phyloP scores from a whole-genome alignment of 2,797 vertebrate species.

The Cottoperca gobio region DNA sequence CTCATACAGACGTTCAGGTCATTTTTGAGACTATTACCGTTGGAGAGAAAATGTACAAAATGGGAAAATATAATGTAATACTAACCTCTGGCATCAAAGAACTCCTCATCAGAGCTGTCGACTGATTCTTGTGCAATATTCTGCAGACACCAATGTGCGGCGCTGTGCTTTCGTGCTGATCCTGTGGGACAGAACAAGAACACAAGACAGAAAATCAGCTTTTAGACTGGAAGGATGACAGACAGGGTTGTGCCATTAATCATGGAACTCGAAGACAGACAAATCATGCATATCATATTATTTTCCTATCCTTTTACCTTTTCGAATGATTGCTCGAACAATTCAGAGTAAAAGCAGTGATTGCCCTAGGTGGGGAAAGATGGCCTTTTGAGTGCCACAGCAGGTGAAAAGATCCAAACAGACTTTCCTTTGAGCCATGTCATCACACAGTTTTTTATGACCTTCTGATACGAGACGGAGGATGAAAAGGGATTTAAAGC shows the following conservation, averaged over 20 bases:
- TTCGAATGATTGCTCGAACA: not conserved
- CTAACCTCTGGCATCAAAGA: conserved; percentile 98
- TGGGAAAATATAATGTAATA: conserved; percentile 44
- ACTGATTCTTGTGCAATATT: conserved; percentile 92
- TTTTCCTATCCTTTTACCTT: not conserved
- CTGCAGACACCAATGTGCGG: conserved; percentile 90
- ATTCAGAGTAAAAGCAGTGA: conserved; percentile 23
- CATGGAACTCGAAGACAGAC: conserved; percentile 7
- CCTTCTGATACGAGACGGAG: conserved; percentile 45
- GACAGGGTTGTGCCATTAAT: conserved; percentile 13
- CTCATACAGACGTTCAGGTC: not conserved
- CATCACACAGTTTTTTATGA: conserved; percentile 37
- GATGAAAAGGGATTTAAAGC: conserved; percentile 43
- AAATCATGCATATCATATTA: conserved; percentile 3
- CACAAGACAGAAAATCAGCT: conserved; percentile 7
- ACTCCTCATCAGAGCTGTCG: conserved; percentile 98
- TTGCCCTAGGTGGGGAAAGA: conserved; percentile 22
- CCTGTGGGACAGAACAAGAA: conserved; percentile 75
- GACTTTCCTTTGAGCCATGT: conserved; percentile 44
- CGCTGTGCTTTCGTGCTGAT: conserved; percentile 83
- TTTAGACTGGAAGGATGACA: conserved; percentile 17
- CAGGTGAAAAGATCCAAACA: conserved; percentile 50
- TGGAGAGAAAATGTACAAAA: conserved; percentile 3
- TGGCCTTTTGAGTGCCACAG: conserved; percentile 48
- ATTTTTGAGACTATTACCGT: not conserved